These are phyloP conservation scores for Drosophila diplacantha DNA, from an alignment of 2,888 invertebrate genomes.

Conservation along the genomic window DNA sequence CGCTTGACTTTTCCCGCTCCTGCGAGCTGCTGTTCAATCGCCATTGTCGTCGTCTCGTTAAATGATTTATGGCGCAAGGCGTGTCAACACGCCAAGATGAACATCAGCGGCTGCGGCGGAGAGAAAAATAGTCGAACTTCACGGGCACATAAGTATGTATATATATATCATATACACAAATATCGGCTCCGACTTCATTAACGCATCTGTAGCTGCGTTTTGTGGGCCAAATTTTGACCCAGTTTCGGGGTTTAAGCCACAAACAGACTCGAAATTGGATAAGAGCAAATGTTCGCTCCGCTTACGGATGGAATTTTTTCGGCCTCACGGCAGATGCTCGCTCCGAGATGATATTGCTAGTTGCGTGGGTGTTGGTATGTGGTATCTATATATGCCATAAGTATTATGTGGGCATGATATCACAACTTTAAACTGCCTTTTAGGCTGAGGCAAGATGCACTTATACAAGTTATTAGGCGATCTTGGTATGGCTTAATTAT, in stretches of 20 bases:
- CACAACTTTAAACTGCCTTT: conserved; percentile 1
- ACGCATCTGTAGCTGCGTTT: conserved; percentile 29
- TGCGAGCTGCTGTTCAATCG: conserved; percentile 27
- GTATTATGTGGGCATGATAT: conserved; percentile 20
- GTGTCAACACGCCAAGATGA: conserved; percentile 45
- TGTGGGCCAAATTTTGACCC: conserved; percentile 45
- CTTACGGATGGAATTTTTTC: conserved; percentile 8
- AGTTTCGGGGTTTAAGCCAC: conserved; percentile 25
- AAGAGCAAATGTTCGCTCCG: conserved; percentile 34
- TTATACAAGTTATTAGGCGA: conserved; percentile 6
- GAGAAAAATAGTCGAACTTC: background rate
- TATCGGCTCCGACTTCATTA: conserved; percentile 25
- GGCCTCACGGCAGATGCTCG: conserved; percentile 11
- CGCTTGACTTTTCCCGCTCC: conserved; percentile 12
- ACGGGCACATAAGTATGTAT: background rate
- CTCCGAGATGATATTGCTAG: conserved; percentile 18
- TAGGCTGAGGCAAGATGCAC: conserved; percentile 15
- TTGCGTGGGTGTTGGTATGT: conserved; percentile 20
- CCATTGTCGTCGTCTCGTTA: conserved; percentile 41
- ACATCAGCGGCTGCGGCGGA: conserved; percentile 13
- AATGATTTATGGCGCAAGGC: conserved; percentile 47
- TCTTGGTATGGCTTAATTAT: background rate
- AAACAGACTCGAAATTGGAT: conserved; percentile 18
- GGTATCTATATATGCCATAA: background rate
- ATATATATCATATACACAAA: conserved; percentile 9